A percentile compares a stretch with the other conserved stretches of the same genome.
Evolutionary conservation across 2,888 invertebrate genomes (phyloP).

Genomic region (Nephrotoma appendiculata): DNA sequence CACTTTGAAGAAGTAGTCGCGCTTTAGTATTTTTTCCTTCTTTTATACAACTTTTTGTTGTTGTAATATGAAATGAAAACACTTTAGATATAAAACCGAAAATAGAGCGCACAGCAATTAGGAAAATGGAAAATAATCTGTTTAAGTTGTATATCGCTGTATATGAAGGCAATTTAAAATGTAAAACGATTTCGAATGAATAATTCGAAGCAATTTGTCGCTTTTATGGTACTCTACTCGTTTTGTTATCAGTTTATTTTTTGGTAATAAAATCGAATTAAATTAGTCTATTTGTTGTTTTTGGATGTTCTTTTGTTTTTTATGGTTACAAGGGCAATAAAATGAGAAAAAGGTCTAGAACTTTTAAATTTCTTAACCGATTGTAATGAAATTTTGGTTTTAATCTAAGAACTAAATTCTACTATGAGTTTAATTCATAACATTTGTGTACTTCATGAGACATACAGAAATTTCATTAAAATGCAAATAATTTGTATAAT

Average conservation of each 20-base stretch:
- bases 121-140: background rate
- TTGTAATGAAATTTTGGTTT: background rate
- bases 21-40: background rate
- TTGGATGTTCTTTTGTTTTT: background rate
- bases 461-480: no score
- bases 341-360: background rate
- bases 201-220: background rate
- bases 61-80: background rate
- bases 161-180: background rate
- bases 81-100: background rate
- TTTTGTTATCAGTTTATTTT: background rate
- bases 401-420: background rate
- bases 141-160: background rate
- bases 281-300: background rate
- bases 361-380: no score
- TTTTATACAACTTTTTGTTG: background rate
- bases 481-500: no score
- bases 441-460: background rate
- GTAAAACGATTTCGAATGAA: background rate
- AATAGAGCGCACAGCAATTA: background rate
- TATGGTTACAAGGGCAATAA: background rate
- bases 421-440: background rate
- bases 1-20: background rate
- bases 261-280: background rate
- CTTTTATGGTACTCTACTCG: background rate